Conservation (phyloP, 2,888 invertebrate genomes). For the Agapostemon virescens region DNA sequence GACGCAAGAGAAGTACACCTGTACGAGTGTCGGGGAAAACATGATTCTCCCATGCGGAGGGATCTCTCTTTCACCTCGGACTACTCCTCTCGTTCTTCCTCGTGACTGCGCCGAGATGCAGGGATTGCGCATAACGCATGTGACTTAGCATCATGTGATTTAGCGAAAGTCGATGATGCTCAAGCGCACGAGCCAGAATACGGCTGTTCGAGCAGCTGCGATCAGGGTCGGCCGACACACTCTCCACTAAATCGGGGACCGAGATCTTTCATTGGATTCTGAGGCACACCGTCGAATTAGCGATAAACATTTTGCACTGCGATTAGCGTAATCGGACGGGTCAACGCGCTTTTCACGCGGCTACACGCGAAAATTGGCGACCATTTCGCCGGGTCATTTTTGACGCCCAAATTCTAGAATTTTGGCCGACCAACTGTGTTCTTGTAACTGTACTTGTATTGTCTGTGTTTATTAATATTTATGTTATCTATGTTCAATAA, state of each 20-base stretch:
- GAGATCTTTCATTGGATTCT: conserved; percentile 1
- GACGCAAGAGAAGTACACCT: conserved; percentile 29
- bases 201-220: conserved; percentile 56
- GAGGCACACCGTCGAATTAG: conserved; percentile 7
- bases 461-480: no score
- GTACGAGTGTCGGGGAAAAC: conserved; percentile 52
- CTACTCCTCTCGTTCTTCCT: neutral
- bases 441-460: no score
- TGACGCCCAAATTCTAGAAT: no score
- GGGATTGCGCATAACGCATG: conserved; percentile 70
- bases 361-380: no score
- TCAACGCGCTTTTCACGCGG: neutral
- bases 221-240: conserved; percentile 67
- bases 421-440: no score
- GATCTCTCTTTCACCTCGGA: conserved; percentile 23
- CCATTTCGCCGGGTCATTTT: no score
- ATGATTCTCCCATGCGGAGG: conserved; percentile 49
- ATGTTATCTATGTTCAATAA: no score
- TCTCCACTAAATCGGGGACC: conserved; percentile 26
- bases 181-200: conserved; percentile 66
- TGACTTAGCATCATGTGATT: conserved; percentile 62
- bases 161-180: conserved; percentile 75
- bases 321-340: neutral
- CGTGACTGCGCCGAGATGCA: conserved; percentile 56
- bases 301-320: conserved; percentile 23